A percentile compares a stretch with the other conserved stretches of the same genome.
Evolutionary conservation across 1,140 invertebrate species (phyloP).

Genomic region (Pseudomyrmex dendroicus): DNA sequence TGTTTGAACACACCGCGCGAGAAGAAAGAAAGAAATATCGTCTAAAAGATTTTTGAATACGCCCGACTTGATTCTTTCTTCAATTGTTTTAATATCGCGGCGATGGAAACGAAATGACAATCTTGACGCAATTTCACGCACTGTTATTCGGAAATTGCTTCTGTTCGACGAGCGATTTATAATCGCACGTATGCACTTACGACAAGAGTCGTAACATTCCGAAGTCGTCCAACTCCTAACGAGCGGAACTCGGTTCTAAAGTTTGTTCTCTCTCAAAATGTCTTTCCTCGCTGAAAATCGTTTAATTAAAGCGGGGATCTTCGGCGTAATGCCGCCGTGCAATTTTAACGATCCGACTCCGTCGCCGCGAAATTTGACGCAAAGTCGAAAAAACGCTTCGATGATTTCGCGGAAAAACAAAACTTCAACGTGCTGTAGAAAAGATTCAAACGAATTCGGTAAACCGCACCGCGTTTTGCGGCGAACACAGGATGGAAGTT

Average conservation of each 20-base stretch:
- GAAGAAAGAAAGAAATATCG: too few relatives aligned
- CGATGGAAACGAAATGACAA: not conserved
- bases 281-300: conserved; percentile 8
- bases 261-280: conserved; percentile 13
- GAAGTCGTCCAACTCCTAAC: conserved; percentile 34
- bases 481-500: not conserved
- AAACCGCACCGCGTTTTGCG: not conserved
- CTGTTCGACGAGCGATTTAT: conserved; percentile 11
- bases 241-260: conserved; percentile 26
- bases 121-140: not conserved
- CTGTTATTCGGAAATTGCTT: not conserved
- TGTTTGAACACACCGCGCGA: too few relatives aligned
- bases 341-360: conserved; percentile 12
- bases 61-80: too few relatives aligned
- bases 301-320: conserved; percentile 29
- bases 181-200: conserved; percentile 2
- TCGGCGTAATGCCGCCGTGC: not conserved
- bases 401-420: conserved; percentile 5
- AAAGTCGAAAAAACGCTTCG: conserved; percentile 5
- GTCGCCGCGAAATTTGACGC: not conserved
- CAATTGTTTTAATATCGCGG: too few relatives aligned
- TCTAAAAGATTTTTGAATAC: too few relatives aligned
- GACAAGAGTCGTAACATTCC: conserved; percentile 8
- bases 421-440: conserved; percentile 3
- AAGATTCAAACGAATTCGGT: conserved; percentile 15